phyloP scores from a whole-genome alignment of 2,888 invertebrate genomes.

The Temnothorax rugatulus region DNA sequence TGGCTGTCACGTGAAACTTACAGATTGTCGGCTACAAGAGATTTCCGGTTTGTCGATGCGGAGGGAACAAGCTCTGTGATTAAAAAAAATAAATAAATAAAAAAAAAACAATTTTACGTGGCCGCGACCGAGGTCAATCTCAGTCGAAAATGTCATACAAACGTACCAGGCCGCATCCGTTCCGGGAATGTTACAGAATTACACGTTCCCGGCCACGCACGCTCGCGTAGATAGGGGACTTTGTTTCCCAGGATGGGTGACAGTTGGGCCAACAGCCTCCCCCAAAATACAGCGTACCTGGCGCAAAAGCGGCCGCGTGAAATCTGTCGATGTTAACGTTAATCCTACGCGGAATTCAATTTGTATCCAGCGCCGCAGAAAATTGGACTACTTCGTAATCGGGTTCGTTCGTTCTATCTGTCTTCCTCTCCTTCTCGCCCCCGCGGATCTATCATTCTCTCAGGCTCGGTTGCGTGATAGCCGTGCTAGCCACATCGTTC shows the following conservation, averaged over 20 bases:
- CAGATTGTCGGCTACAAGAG: conserved; percentile 48
- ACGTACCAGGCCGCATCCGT: conserved; percentile 34
- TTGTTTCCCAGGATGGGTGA: conserved; percentile 50
- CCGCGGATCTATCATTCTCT: conserved; percentile 65
- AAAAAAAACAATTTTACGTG: conserved; percentile 47
- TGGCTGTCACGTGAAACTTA: conserved; percentile 41
- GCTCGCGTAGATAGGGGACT: conserved; percentile 40
- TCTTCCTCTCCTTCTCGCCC: conserved; percentile 42
- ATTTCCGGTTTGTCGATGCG: conserved; percentile 27
- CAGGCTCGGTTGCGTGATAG: conserved; percentile 57
- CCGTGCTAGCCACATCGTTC: conserved; percentile 41
- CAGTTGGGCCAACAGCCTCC: conserved; percentile 45
- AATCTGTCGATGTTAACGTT: conserved; percentile 77
- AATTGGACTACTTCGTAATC: conserved; percentile 77
- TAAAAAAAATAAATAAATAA: conserved; percentile 42
- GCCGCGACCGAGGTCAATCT: conserved; percentile 47
- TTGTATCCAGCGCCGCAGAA: conserved; percentile 71
- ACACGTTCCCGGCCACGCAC: conserved; percentile 34
- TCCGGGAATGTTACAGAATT: conserved; percentile 48
- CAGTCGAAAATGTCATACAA: conserved; percentile 52
- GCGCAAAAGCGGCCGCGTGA: conserved; percentile 61
- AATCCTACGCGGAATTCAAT: conserved; percentile 73
- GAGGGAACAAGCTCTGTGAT: conserved; percentile 35
- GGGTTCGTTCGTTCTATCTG: conserved; percentile 72
- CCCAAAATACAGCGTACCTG: conserved; percentile 52